phyloP scores from a whole-genome alignment of 2,113 vertebrate genomes.

The Mobula birostris region DNA sequence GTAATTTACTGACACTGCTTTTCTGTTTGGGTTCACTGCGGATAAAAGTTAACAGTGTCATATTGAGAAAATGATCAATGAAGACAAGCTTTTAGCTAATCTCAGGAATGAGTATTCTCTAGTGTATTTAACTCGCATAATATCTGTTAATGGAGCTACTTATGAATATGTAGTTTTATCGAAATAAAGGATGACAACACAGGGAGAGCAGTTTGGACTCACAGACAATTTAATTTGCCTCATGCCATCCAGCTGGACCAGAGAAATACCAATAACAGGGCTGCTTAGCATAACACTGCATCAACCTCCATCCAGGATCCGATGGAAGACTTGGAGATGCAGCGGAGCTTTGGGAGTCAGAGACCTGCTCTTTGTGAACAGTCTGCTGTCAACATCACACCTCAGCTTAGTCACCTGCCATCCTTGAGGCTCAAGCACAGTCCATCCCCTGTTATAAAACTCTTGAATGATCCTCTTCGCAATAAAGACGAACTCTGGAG shows the following conservation, averaged over 20 bases:
- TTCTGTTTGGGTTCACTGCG: neutral
- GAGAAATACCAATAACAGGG: neutral
- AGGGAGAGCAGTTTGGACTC: neutral
- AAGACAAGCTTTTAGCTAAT: constrained; percentile 11
- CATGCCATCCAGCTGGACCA: neutral
- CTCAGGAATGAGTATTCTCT: neutral
- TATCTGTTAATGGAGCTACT: neutral
- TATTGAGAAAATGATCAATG: constrained; percentile 7
- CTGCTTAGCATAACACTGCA: neutral
- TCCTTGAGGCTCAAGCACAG: too few relatives aligned
- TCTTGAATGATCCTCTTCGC: too few relatives aligned
- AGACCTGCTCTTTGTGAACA: too few relatives aligned
- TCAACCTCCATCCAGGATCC: neutral
- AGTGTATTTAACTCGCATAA: neutral
- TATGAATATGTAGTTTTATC: neutral
- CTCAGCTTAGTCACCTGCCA: too few relatives aligned
- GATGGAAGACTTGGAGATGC: too few relatives aligned
- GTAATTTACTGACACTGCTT: constrained; percentile 18
- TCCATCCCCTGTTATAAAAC: too few relatives aligned
- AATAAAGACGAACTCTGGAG: too few relatives aligned
- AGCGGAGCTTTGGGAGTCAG: too few relatives aligned
- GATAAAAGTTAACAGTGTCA: neutral
- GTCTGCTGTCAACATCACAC: too few relatives aligned
- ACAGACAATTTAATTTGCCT: neutral
- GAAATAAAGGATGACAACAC: neutral